phyloP scores from a whole-genome alignment of 2,113 vertebrate genomes.

The Lophochroa leadbeateri region DNA sequence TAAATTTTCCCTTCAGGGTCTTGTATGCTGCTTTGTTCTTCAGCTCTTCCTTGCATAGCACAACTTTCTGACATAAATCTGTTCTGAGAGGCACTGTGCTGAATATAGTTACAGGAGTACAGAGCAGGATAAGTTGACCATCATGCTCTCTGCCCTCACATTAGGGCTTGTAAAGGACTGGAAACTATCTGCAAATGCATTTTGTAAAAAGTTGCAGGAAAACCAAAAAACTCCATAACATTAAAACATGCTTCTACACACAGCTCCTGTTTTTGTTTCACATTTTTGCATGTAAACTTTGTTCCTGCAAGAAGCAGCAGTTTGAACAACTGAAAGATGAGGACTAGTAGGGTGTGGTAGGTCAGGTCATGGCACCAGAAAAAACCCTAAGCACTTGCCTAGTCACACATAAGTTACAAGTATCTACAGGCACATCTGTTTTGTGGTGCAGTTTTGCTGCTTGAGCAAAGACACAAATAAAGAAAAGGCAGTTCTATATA shows the following conservation, averaged over 20 bases:
- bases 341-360: neutral
- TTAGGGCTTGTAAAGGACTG: neutral
- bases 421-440: neutral
- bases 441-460: neutral
- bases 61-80: neutral
- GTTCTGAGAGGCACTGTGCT: neutral
- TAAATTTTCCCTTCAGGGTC: neutral
- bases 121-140: neutral
- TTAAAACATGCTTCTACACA: neutral
- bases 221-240: fast-evolving
- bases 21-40: neutral
- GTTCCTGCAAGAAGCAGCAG: neutral
- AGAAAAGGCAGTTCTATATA: neutral
- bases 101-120: neutral
- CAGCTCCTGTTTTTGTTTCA: neutral
- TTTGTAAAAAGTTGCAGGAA: neutral
- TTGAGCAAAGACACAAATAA: neutral
- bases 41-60: neutral
- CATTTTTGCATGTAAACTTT: fast-evolving
- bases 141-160: neutral
- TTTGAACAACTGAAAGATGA: neutral
- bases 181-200: neutral
- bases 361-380: neutral
- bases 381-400: neutral
- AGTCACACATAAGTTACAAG: neutral